Conservation (phyloP, 2,113 vertebrate genomes). For the Rhea pennata region DNA sequence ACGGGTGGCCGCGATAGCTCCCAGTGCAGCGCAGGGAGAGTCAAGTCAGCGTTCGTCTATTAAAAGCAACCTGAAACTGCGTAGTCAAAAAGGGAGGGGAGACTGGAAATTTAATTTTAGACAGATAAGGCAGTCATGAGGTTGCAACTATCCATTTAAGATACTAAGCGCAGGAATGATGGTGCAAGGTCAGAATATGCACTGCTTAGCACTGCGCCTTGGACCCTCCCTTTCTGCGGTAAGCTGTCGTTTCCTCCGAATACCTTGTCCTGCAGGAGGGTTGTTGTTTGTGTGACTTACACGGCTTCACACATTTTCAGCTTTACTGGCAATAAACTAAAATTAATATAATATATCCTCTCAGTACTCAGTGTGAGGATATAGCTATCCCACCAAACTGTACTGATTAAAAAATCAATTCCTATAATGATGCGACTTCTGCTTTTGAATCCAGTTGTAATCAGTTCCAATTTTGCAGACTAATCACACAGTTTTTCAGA, state of each 20-base stretch:
- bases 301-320: neutral
- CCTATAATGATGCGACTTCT: neutral
- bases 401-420: conserved; percentile 56
- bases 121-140: neutral
- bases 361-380: neutral
- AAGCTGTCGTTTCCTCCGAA: neutral
- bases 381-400: neutral
- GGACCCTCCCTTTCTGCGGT: neutral
- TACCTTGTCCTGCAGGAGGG: neutral
- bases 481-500: neutral
- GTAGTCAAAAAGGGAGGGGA: neutral
- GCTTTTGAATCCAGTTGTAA: neutral
- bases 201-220: neutral
- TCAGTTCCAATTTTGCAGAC: conserved; percentile 19
- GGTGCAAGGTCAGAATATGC: neutral
- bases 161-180: neutral
- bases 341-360: neutral
- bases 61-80: neutral
- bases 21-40: neutral
- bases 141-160: neutral
- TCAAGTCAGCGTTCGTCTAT: neutral
- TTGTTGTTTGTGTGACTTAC: neutral
- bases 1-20: neutral
- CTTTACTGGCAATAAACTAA: neutral
- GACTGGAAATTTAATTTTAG: neutral